phyloP scores from a whole-genome alignment of 2,113 vertebrate genomes.

The Ceuthmochares aereus region DNA sequence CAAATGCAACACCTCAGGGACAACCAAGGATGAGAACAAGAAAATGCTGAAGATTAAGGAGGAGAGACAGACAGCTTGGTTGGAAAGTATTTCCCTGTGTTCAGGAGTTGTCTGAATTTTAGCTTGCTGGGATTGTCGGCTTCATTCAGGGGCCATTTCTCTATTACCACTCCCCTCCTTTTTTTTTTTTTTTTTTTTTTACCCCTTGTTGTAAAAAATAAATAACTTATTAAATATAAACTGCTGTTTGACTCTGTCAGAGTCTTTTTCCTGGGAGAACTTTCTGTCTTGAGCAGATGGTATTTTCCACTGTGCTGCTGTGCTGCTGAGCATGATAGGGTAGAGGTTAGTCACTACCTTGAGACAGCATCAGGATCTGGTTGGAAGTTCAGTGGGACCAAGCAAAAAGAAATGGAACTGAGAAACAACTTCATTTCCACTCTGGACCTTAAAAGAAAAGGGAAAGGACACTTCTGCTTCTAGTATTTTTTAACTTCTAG shows the following conservation, averaged over 20 bases:
- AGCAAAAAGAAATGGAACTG: not conserved
- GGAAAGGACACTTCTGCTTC: not conserved
- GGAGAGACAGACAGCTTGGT: not conserved
- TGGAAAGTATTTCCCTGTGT: not conserved
- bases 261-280: not conserved
- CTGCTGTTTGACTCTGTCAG: no score
- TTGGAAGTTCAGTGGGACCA: not conserved
- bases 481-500: not conserved
- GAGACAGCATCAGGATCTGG: not conserved
- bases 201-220: no score
- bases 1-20: not conserved
- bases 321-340: rapidly evolving
- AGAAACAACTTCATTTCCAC: not conserved
- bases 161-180: no score
- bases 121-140: not conserved
- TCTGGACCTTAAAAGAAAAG: not conserved
- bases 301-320: not conserved
- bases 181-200: no score
- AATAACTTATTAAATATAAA: no score
- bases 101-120: not conserved
- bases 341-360: not conserved
- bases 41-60: not conserved
- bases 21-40: not conserved
- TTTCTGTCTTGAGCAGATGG: not conserved
- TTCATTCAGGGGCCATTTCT: not conserved